Percentiles rank a stretch among this genome's conserved stretches.
Evolutionary conservation across 2,797 vertebrate genomes (phyloP).

Genomic region (Acomys russatus): DNA sequence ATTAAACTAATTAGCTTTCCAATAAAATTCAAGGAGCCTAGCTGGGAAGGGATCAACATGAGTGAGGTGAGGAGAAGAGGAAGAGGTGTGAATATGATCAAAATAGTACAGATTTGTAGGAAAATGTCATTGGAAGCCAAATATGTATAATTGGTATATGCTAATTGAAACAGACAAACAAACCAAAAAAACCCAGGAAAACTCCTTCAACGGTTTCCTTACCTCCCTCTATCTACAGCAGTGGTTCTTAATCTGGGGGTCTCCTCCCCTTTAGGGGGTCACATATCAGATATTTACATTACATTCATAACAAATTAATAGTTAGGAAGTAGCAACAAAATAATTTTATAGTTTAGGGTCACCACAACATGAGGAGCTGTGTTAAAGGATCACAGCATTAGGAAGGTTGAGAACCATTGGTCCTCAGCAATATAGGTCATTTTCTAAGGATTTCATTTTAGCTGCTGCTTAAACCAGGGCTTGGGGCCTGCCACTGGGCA

Average conservation of each 20-base stretch:
- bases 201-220: background rate
- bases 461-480: background rate
- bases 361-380: background rate
- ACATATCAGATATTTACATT: background rate
- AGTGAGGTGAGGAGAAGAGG: background rate
- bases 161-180: background rate
- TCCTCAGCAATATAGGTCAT: too few species aligned
- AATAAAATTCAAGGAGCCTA: background rate
- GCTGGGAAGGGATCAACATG: background rate
- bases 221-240: background rate
- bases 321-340: background rate
- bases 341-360: background rate
- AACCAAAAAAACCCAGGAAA: background rate
- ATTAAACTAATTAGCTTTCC: background rate
- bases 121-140: background rate
- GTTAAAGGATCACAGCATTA: background rate
- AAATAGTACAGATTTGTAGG: background rate
- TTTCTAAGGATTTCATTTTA: conserved; percentile 24
- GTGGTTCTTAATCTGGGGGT: background rate
- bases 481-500: background rate
- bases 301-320: background rate
- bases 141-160: too few species aligned
- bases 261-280: background rate
- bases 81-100: background rate
- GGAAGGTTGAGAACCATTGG: background rate